Conservation (phyloP, 1,140 invertebrate genomes). For the Hesperophylax magnus region DNA sequence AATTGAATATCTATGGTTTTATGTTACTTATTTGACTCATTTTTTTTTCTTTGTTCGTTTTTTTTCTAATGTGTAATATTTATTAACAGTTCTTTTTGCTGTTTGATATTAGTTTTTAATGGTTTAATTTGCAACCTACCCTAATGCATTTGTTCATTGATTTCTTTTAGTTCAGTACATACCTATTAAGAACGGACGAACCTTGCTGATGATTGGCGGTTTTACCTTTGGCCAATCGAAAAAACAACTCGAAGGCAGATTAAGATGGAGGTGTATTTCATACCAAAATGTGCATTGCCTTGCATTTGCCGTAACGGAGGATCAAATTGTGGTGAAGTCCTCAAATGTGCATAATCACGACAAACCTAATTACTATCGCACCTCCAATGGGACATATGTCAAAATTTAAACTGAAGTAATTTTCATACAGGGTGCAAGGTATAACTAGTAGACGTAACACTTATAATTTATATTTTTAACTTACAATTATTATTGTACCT, state of each 20-base stretch:
- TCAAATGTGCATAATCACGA: constrained; percentile 7
- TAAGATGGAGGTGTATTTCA: constrained; percentile 14
- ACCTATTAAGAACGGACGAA: neutral
- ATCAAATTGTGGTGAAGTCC: neutral
- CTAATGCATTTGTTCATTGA: too few relatives aligned
- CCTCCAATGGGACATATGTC: constrained; percentile 1
- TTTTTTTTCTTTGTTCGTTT: too few relatives aligned
- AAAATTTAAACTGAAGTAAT: neutral
- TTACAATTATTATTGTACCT: too few relatives aligned
- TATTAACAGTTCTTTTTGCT: neutral
- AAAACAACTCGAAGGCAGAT: neutral
- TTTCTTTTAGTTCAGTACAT: constrained; percentile 16
- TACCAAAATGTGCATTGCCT: neutral
- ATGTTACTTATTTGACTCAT: neutral
- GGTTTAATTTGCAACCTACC: neutral
- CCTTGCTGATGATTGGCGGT: constrained; percentile 2
- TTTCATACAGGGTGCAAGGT: too few relatives aligned
- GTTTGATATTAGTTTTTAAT: too few relatives aligned
- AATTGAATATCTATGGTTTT: too few relatives aligned
- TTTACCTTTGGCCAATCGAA: neutral
- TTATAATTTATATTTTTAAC: too few relatives aligned
- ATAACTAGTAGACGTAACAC: too few relatives aligned
- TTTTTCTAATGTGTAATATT: too few relatives aligned
- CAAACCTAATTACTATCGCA: neutral
- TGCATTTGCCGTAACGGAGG: neutral